Evolutionary conservation across 2,888 invertebrate genomes (phyloP), one percentile per base, ranked within the genome.

Genomic region (Mythimna albipuncta): DNA sequence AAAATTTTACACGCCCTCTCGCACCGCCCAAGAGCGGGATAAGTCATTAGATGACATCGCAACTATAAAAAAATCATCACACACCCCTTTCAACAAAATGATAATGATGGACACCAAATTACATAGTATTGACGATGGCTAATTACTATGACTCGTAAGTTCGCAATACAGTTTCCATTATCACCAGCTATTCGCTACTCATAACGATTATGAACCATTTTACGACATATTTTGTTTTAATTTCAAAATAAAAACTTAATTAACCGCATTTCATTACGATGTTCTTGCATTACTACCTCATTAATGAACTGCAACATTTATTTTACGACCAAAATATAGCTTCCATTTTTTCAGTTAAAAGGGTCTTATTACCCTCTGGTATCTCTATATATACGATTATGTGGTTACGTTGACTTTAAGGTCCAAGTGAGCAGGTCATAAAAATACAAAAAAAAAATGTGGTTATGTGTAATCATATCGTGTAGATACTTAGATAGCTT

Each of bases 261-360:
- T 57, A 64, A 57, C 19, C 35, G 2, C 16, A n/a, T 38, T 66
- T 58, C 2, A 74, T 59, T 71, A 16, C 26, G 35, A 32, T 55
- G 50, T 58, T 50, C 35, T 44, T 52, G 13, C 50, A 26, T 67
- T 77, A 70, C n/a, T 50, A 62, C 55, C 38, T 61, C 21, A 62
- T 64, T 26, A 65, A 70, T 52, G 3, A 50, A 50, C 32, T 47
- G 32, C 2, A 4, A 50, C 32, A 54, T 69, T 61, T 32, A 69
- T 62, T 76, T 78, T 69, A 81, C n/a, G 32, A 47, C 4, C 16
- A 54, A n/a, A 58, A 58, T 11, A 16, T 16, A 10, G 0, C 47
- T 3, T 52, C 1, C 6, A 19, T 21, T 58, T 71, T 7, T 52
- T 6, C 16, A 9, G 10, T 16, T 35, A 66, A 35, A 72, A 5